Base-by-base conservation (phyloP, 2,113 vertebrate species). In the Ceuthmochares aereus region DNA sequence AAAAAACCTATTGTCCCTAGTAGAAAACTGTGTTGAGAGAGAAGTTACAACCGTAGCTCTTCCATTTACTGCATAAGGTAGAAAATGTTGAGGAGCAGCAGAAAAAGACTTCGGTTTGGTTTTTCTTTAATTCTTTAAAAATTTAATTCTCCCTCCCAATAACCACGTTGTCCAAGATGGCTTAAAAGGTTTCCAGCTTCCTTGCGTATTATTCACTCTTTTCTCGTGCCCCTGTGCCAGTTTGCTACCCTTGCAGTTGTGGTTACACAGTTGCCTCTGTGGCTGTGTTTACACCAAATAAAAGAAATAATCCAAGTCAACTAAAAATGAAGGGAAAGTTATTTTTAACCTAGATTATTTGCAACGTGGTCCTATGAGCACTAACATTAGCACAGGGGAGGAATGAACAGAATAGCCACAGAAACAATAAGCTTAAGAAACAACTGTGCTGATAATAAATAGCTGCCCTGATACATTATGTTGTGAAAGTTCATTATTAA, bases 331-430 rank as follows among this genome's bases (percentile, higher is more conserved):
- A 42, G 21, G 36, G 40, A 18, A 93, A 58, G 37, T 43, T 76
- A 67, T 90, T 93, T 93, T 92, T 86, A 89, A 47, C 15, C 13
- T 42, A 51, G 19, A 60, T 70, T 5, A 88, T 66, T 92, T 92
- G 29, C 55, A 42, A 2, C 17, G 34, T 47, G 20, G 18, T 80
- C 54, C 32, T 81, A 23, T 3, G 7, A 86, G 54, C n/a, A 34
- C 0, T 77, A 60, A 49, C 11, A 55, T 23, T 19, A 62, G 36
- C 25, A 64, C 34, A 72, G 40, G 12, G 9, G 34, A 40, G 10
- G 40, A 55, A 45, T 26, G 11, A 73, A 85, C 15, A 94, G 11
- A 73, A 85, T 14, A 95, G 21, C 8, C 52, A 72, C n/a, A 73
- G 49, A 69, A 84, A 42, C 18, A 70, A 0, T 3, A 34, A 70